Percentiles rank a stretch among this genome's conserved stretches.
Conservation (phyloP, 2,888 invertebrate genomes). For the Cheilosia vernalis region DNA sequence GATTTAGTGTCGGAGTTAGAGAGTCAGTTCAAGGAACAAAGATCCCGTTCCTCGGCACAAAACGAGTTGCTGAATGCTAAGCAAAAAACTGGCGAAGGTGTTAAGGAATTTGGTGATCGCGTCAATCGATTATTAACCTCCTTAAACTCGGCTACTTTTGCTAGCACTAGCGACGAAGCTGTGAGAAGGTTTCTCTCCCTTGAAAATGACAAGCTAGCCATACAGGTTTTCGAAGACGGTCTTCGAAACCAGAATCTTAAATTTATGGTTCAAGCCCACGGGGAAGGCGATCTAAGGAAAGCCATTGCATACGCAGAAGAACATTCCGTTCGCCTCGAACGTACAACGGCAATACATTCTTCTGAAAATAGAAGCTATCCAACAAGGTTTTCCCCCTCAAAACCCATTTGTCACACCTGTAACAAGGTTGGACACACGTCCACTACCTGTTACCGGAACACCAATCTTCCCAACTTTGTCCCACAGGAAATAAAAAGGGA, state of each 20-base stretch:
- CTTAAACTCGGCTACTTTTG: not conserved
- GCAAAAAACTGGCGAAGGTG: conserved; percentile 2
- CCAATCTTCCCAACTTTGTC: not conserved
- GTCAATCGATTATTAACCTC: not conserved
- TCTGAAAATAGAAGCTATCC: not conserved
- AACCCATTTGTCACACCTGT: too few relatives aligned
- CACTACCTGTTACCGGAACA: not conserved
- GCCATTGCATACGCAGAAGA: conserved; percentile 10
- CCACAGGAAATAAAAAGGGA: not conserved
- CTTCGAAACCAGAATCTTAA: conserved; percentile 5
- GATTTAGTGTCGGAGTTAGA: conserved; percentile 17
- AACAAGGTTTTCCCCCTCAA: not conserved
- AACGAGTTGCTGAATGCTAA: conserved; percentile 5
- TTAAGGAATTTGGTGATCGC: conserved; percentile 14
- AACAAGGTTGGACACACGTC: too few relatives aligned
- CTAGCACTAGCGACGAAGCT: not conserved
- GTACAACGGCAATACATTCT: too few relatives aligned
- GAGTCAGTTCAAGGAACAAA: conserved; percentile 12
- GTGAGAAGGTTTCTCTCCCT: not conserved
- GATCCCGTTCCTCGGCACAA: conserved; percentile 4
- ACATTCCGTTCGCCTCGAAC: not conserved
- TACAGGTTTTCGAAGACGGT: conserved; percentile 16
- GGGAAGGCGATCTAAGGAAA: not conserved
- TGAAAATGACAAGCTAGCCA: not conserved
- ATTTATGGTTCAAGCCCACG: conserved; percentile 1